These are phyloP conservation scores for Eleginops maclovinus DNA, from an alignment of 2,113 vertebrate genomes.

Conservation along the genomic window DNA sequence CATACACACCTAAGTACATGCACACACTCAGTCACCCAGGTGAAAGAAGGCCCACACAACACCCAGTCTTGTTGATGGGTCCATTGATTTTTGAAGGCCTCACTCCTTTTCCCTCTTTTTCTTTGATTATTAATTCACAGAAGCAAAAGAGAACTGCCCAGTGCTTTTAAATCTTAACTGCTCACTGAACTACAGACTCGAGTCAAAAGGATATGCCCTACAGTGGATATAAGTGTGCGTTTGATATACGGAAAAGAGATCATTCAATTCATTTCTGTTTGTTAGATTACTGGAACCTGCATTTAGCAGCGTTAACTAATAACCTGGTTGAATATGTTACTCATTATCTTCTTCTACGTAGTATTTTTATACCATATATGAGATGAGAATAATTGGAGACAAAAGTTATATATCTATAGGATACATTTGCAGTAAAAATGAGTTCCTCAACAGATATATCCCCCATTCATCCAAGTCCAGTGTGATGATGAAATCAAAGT, in stretches of 20 bases:
- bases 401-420: slow-evolving; percentile 4
- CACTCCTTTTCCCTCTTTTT: slow-evolving; percentile 68
- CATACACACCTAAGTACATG: slow-evolving; percentile 19
- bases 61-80: slow-evolving; percentile 54
- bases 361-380: not conserved
- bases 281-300: not conserved
- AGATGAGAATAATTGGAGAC: slow-evolving; percentile 1
- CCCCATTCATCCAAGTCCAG: slow-evolving; percentile 51
- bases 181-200: slow-evolving; percentile 44
- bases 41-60: slow-evolving; percentile 52
- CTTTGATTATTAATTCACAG: slow-evolving; percentile 84
- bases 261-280: not conserved
- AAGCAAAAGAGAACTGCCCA: slow-evolving; percentile 79
- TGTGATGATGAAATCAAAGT: slow-evolving; percentile 79
- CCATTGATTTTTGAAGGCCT: slow-evolving; percentile 78
- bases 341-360: not conserved
- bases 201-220: slow-evolving; percentile 39
- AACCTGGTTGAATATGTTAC: not conserved
- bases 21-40: slow-evolving; percentile 53
- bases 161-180: slow-evolving; percentile 76
- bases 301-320: not conserved
- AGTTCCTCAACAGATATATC: slow-evolving; percentile 55
- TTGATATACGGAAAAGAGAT: slow-evolving; percentile 22
- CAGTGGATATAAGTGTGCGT: slow-evolving; percentile 21
- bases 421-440: slow-evolving; percentile 27